Percentiles rank a stretch among this genome's conserved stretches.
These are phyloP conservation scores for Nipponia nippon DNA, from an alignment of 2,113 vertebrate species.

Conservation along the genomic window DNA sequence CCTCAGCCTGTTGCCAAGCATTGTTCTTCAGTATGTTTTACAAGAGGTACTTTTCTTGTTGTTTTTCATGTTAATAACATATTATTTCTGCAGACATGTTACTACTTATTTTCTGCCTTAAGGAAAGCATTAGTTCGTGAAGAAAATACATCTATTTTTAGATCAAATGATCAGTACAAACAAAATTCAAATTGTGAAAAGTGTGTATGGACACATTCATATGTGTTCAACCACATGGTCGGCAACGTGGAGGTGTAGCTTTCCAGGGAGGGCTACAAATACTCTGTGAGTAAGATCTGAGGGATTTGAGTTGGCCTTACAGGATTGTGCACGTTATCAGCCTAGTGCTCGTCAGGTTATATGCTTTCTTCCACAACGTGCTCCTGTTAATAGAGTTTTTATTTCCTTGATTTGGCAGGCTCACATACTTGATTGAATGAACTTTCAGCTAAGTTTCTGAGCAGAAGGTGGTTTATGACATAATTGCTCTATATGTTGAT, in stretches of 20 bases:
- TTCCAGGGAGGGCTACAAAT: background rate
- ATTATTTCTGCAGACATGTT: conserved; percentile 28
- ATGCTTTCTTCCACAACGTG: background rate
- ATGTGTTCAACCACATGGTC: fast-evolving
- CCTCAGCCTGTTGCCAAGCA: conserved; percentile 46
- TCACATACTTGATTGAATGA: conserved; percentile 60
- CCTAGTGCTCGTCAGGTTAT: background rate
- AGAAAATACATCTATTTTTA: conserved; percentile 14
- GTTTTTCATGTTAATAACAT: conserved; percentile 38
- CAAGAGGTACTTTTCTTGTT: conserved; percentile 31
- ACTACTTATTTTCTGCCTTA: conserved; percentile 34
- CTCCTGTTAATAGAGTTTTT: conserved; percentile 54
- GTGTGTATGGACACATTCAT: background rate
- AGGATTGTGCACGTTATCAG: background rate
- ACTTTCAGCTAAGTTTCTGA: conserved; percentile 75
- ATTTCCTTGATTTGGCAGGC: conserved; percentile 63
- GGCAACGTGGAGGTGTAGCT: background rate
- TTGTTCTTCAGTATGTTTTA: conserved; percentile 58
- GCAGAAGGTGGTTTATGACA: conserved; percentile 67
- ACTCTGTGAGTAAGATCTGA: background rate
- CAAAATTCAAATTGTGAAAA: background rate
- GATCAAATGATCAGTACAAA: background rate
- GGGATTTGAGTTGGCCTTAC: background rate
- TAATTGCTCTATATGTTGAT: conserved; percentile 75
- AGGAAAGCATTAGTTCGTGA: background rate